These are phyloP conservation scores for Cryptophagus acutangulus DNA, from an alignment of 2,888 invertebrate species.

Conservation along the genomic window DNA sequence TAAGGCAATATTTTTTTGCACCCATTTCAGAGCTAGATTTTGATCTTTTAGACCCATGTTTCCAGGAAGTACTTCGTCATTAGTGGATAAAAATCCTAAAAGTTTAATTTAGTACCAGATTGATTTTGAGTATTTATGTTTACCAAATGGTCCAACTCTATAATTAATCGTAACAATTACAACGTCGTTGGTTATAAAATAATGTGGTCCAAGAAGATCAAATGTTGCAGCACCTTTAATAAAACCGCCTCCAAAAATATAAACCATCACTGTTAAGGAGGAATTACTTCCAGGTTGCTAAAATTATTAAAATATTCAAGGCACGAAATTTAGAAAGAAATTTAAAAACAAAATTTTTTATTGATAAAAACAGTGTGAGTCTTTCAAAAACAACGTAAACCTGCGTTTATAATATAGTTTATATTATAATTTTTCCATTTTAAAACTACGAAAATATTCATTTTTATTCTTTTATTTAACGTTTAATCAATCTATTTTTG, in stretches of 20 bases:
- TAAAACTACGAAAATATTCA: no score
- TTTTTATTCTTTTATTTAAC: no score
- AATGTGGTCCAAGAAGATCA: slow-evolving; percentile 36
- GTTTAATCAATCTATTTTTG: no score
- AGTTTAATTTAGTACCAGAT: not conserved
- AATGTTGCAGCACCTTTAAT: slow-evolving; percentile 35
- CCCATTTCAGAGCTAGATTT: slow-evolving; percentile 29
- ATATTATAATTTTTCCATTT: no score
- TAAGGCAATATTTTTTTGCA: slow-evolving; percentile 25
- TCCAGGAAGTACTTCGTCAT: slow-evolving; percentile 28
- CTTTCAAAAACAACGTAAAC: no score
- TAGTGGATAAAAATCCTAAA: slow-evolving; percentile 29
- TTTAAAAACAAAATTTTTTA: slow-evolving; percentile 27
- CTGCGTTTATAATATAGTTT: no score
- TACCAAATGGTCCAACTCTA: slow-evolving; percentile 31
- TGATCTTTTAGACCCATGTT: slow-evolving; percentile 33
- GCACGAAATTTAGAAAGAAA: slow-evolving; percentile 19
- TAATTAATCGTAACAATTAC: slow-evolving; percentile 31
- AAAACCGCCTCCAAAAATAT: slow-evolving; percentile 45
- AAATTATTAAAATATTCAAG: slow-evolving; percentile 3
- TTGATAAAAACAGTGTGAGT: slow-evolving; percentile 10
- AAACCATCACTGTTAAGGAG: slow-evolving; percentile 42
- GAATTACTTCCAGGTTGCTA: slow-evolving; percentile 14
- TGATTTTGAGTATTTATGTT: slow-evolving; percentile 10
- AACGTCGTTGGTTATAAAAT: slow-evolving; percentile 37